Base-by-base conservation (phyloP, 2,797 vertebrate species). In the Anisognathus igniventris region DNA sequence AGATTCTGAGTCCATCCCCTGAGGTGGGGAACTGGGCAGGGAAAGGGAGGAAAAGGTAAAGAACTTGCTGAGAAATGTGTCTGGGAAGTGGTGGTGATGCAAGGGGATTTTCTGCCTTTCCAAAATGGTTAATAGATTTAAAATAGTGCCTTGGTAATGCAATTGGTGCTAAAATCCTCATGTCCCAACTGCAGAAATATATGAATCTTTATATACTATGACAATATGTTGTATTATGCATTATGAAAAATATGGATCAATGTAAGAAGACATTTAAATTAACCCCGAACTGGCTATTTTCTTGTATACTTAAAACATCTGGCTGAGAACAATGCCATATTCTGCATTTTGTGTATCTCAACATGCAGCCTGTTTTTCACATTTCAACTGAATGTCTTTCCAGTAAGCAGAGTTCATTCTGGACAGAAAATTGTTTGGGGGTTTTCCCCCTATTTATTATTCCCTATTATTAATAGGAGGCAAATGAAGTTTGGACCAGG, bases 251-350 rank as follows among this genome's bases (percentile, higher is more conserved):
- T 53, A 76, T 47, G 45, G 85, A 62, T 89, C 75, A 40, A 22
- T 83, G 44, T 33, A 80, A 76, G 68, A 78, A 64, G 74, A 76
- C 66, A 78, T 66, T 90, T 71, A 92, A 66, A 64, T 95, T 83
- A 72, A 73, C 53, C 48, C 47, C 68, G 65, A 74, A 86, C 27
- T 64, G 73, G 66, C 16, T 54, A 54, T 93, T 93, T 95, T 80
- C 40, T 65, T n/a, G 17, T 50, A 53, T 92, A 67, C 90, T 91
- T 93, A 88, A 93, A 96, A 93, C 80, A 90, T 73, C 92, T 90
- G 77, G 64, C 37, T 14, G 8, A 72, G 68, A 94, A 73, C 37
- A 86, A 73, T 77, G 64, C 16, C 24, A 53, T 70, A 89, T n/a
- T 88, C 68, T 91, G 56, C 54, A 72, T 86, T 83, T 87, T 85